phyloP scores from a whole-genome alignment of 64 coral and sea anemone genomes.

The Trachythela sp. region DNA sequence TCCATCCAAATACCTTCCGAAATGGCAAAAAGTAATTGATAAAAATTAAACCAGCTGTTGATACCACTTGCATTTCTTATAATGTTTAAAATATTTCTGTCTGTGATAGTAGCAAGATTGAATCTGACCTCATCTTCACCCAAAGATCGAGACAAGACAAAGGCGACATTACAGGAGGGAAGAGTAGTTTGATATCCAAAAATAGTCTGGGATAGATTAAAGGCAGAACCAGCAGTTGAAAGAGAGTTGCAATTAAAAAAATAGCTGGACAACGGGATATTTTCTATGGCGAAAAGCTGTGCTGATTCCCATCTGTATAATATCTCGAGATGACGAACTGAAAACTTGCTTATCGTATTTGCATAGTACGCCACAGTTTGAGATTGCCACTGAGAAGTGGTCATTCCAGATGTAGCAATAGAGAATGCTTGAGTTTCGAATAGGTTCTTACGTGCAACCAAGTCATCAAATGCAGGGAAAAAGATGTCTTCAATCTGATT shows the following conservation, averaged over 20 bases:
- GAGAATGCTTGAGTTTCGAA: background rate
- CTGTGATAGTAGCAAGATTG: background rate
- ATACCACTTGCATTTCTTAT: constrained; percentile 5
- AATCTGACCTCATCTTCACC: constrained; percentile 4
- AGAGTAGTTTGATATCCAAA: background rate
- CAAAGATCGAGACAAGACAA: constrained; percentile 10
- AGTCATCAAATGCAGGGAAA: background rate
- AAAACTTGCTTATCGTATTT: background rate
- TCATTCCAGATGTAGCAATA: background rate
- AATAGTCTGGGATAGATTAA: background rate
- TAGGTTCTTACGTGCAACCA: background rate
- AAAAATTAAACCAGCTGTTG: constrained; percentile 1
- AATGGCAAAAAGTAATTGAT: background rate
- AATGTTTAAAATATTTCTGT: background rate
- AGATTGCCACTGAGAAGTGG: background rate
- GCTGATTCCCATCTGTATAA: background rate
- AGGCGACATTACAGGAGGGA: background rate
- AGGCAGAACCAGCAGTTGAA: background rate
- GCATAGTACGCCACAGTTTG: background rate
- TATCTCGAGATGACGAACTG: background rate
- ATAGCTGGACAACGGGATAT: background rate
- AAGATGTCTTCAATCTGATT: background rate
- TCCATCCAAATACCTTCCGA: constrained; percentile 20
- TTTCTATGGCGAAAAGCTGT: constrained; percentile 8
- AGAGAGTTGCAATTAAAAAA: background rate